Evolutionary conservation across 1,140 invertebrate genomes (phyloP).

Genomic region (Pseudomyrmex concolor): DNA sequence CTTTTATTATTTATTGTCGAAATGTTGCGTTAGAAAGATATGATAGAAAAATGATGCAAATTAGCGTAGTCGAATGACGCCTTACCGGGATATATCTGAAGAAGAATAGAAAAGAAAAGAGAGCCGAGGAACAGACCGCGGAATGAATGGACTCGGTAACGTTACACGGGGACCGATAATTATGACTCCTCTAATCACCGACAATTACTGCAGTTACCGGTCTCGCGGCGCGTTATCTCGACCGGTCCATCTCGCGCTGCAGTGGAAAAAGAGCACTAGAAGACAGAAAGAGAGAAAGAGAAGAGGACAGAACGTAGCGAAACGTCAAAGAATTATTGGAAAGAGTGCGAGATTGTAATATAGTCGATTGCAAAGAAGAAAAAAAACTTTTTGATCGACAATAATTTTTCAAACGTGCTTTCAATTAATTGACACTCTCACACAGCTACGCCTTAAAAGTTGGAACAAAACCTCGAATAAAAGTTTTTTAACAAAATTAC

Average conservation of each 20-base stretch:
- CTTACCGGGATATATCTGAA: slow-evolving; percentile 12
- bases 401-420: no score
- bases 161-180: slow-evolving; percentile 81
- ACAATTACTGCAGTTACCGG: slow-evolving; percentile 82
- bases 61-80: slow-evolving; percentile 5
- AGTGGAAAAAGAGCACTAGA: slow-evolving; percentile 15
- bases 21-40: slow-evolving; percentile 52
- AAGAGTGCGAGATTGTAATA: slow-evolving; percentile 36
- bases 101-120: slow-evolving; percentile 30
- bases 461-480: no score
- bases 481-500: no score
- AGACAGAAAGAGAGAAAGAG: slow-evolving; percentile 37
- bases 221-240: slow-evolving; percentile 80
- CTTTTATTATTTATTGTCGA: not conserved
- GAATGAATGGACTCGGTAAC: slow-evolving; percentile 80
- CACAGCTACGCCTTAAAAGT: no score
- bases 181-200: slow-evolving; percentile 84
- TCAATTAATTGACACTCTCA: no score
- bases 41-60: not conserved
- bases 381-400: not conserved
- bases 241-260: slow-evolving; percentile 78
- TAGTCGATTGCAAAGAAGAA: slow-evolving; percentile 61
- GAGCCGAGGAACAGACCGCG: slow-evolving; percentile 59
- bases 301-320: slow-evolving; percentile 4
- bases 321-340: slow-evolving; percentile 45